phyloP scores from a whole-genome alignment of 2,888 invertebrate genomes.

The Andrena praecox region DNA sequence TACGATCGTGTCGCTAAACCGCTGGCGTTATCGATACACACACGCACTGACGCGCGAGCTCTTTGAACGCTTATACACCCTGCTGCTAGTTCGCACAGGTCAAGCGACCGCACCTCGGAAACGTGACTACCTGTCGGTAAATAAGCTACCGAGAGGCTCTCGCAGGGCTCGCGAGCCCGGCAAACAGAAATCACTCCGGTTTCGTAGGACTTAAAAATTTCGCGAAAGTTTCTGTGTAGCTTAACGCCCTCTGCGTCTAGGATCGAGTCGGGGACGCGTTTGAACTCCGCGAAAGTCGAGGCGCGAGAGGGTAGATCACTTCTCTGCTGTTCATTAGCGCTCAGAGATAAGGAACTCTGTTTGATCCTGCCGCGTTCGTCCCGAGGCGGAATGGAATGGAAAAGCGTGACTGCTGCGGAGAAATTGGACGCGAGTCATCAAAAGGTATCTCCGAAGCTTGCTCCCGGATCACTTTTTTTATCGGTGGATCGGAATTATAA shows the following conservation, averaged over 20 bases:
- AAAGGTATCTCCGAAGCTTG: too few relatives aligned
- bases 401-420: too few relatives aligned
- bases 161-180: neutral
- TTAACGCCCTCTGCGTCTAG: neutral
- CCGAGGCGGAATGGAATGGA: too few relatives aligned
- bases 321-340: neutral
- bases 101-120: neutral
- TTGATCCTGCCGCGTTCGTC: too few relatives aligned
- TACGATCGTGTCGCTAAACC: constrained; percentile 14
- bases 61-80: constrained; percentile 21
- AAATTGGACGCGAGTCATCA: too few relatives aligned
- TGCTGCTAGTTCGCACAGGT: neutral
- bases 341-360: neutral
- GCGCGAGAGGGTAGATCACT: neutral
- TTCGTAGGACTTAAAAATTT: too few relatives aligned
- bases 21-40: constrained; percentile 26
- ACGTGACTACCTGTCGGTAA: neutral
- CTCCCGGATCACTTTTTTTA: too few relatives aligned
- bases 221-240: neutral
- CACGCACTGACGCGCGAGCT: neutral
- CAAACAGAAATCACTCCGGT: too few relatives aligned
- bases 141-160: neutral
- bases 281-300: neutral
- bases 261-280: neutral
- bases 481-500: too few relatives aligned